These are phyloP conservation scores for Nezara viridula DNA, from an alignment of 2,888 invertebrate genomes.

Conservation along the genomic window DNA sequence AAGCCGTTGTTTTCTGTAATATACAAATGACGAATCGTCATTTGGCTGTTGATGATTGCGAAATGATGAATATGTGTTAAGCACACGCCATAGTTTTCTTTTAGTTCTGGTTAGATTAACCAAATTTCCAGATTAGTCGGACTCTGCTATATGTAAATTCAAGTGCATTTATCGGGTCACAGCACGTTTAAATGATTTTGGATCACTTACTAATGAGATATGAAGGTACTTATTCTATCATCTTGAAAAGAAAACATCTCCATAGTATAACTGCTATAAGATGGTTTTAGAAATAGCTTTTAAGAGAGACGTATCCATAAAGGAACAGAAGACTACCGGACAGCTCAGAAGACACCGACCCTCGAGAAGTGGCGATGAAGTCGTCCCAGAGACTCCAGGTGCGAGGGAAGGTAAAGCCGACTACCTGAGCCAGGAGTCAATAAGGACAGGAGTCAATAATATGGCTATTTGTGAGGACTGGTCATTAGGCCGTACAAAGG, in stretches of 20 bases:
- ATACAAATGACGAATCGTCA: too few relatives aligned
- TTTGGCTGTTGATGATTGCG: too few relatives aligned
- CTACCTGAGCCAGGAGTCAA: constrained; percentile 8
- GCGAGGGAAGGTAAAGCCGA: background rate
- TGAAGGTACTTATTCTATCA: background rate
- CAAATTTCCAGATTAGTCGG: too few relatives aligned
- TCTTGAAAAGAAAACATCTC: background rate
- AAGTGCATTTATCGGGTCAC: too few relatives aligned
- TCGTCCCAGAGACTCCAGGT: background rate
- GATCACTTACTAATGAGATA: background rate
- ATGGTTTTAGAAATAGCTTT: constrained; percentile 7
- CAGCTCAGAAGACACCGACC: background rate
- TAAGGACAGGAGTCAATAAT: constrained; percentile 47
- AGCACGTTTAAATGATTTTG: background rate
- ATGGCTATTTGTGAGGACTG: constrained; percentile 37
- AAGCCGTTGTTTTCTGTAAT: too few relatives aligned
- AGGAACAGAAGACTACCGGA: background rate
- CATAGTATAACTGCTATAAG: background rate
- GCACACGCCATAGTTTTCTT: too few relatives aligned
- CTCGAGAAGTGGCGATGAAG: background rate
- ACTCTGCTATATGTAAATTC: too few relatives aligned
- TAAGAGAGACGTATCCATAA: constrained; percentile 33
- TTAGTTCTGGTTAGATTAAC: too few relatives aligned
- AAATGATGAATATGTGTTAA: too few relatives aligned
- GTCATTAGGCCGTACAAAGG: background rate